These are phyloP conservation scores for Hymenopus coronatus DNA, from an alignment of 2,888 invertebrate species.

Conservation along the genomic window DNA sequence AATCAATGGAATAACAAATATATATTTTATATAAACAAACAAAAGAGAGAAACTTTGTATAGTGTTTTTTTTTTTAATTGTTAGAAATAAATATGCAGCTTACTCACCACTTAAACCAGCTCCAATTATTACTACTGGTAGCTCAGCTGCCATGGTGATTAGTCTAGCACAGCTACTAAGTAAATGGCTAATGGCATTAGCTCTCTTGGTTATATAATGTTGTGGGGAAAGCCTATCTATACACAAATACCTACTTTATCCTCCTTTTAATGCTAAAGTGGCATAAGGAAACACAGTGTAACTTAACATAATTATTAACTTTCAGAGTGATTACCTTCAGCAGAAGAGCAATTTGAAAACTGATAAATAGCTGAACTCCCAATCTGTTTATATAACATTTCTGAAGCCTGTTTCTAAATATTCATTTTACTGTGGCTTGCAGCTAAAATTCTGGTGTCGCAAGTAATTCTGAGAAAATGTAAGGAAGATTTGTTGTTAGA, in stretches of 20 bases:
- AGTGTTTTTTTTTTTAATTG: background rate
- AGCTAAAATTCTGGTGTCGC: too few relatives aligned
- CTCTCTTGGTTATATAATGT: background rate
- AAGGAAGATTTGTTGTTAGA: too few relatives aligned
- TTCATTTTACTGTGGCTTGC: too few relatives aligned
- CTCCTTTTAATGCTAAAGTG: background rate
- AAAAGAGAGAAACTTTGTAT: background rate
- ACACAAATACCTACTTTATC: background rate
- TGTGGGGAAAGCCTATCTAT: background rate
- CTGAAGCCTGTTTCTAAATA: too few relatives aligned
- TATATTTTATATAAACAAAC: too few relatives aligned
- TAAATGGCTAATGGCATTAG: background rate
- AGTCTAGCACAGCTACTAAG: background rate
- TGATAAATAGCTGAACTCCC: too few relatives aligned
- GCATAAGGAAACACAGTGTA: background rate
- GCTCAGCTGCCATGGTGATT: background rate
- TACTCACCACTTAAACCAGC: constrained; percentile 33
- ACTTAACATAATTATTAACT: too few relatives aligned
- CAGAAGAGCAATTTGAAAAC: too few relatives aligned
- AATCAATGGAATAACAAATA: too few relatives aligned
- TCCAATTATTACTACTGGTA: constrained; percentile 28
- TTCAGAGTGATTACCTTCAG: too few relatives aligned
- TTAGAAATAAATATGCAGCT: background rate
- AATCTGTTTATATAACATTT: too few relatives aligned
- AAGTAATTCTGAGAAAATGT: too few relatives aligned